Evolutionary conservation across 2,113 vertebrate species (phyloP).

Genomic region (Rhinolophus ferrumequinum): DNA sequence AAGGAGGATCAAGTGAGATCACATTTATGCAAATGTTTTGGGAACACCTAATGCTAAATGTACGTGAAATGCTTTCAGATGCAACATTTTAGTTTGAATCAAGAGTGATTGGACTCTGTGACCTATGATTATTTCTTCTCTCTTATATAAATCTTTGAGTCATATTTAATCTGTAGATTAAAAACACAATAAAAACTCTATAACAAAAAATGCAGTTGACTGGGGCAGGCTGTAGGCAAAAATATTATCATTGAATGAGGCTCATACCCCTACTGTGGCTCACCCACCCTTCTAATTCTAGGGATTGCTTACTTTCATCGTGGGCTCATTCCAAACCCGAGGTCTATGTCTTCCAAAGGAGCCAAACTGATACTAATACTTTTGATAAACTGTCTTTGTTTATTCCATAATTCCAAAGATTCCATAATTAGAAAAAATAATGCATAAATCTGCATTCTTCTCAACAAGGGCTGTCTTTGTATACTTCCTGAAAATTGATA

Average conservation of each 20-base stretch:
- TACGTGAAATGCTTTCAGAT: background rate
- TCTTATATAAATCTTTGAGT: background rate
- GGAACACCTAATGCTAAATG: background rate
- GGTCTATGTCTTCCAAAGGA: background rate
- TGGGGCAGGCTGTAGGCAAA: background rate
- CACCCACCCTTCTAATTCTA: background rate
- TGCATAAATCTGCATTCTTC: background rate
- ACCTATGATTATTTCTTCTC: background rate
- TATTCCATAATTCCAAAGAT: too few species aligned
- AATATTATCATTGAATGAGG: background rate
- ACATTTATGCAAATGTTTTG: background rate
- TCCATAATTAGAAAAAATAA: background rate
- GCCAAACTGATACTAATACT: background rate
- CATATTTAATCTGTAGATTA: background rate
- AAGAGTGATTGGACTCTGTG: background rate
- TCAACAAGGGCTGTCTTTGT: background rate
- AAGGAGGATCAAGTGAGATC: background rate
- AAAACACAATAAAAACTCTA: background rate
- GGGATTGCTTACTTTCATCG: background rate
- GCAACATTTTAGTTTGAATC: background rate
- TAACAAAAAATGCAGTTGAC: background rate
- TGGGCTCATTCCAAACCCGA: background rate
- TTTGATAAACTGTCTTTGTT: background rate
- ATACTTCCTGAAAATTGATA: background rate
- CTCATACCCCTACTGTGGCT: background rate